phyloP scores from a whole-genome alignment of 2,888 invertebrate species.

The Hipparchia semele region DNA sequence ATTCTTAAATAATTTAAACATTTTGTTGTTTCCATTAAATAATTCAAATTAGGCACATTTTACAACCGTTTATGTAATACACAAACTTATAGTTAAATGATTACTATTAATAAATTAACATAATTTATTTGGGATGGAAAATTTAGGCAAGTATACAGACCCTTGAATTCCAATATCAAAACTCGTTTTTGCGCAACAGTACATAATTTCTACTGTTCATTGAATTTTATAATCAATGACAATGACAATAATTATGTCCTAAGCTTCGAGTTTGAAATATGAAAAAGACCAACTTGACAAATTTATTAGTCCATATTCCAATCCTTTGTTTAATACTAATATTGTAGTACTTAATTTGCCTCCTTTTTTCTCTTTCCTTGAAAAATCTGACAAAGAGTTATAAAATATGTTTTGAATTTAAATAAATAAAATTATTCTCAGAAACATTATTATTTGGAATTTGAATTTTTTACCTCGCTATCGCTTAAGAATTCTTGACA shows the following conservation, averaged over 20 bases:
- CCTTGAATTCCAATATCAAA: background rate
- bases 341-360: no score
- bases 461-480: no score
- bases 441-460: no score
- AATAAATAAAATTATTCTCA: no score
- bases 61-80: background rate
- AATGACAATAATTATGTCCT: no score
- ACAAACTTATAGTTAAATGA: slow-evolving; percentile 11
- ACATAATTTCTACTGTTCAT: background rate
- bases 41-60: background rate
- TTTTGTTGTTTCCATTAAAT: no score
- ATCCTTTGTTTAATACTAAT: no score
- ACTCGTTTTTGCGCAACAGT: background rate
- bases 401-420: background rate
- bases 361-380: no score
- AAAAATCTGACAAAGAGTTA: background rate
- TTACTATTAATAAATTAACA: slow-evolving; percentile 11
- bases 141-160: background rate
- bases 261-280: no score
- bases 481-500: background rate
- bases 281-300: no score
- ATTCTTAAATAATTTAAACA: no score
- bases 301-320: no score
- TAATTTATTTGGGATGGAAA: background rate
- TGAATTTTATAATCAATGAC: background rate